Percentiles rank a stretch among this genome's conserved stretches.
Evolutionary conservation across 2,113 vertebrate genomes (phyloP).

Genomic region (Regulus satrapa): DNA sequence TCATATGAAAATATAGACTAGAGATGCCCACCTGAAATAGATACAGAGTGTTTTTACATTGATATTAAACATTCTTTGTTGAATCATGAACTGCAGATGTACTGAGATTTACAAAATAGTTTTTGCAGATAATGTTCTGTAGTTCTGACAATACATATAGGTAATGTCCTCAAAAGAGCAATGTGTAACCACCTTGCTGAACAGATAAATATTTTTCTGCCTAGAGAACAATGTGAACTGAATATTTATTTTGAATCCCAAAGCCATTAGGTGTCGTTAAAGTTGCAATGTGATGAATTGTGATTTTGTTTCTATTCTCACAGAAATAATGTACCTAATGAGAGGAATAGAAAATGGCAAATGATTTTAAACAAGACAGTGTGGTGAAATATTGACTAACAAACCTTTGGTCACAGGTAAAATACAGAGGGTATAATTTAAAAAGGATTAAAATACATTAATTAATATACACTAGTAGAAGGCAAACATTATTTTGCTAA

Average conservation of each 20-base stretch:
- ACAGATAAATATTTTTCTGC: not conserved
- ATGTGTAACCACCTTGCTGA: not conserved
- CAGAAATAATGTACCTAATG: not conserved
- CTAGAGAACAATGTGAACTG: not conserved
- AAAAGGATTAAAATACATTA: not conserved
- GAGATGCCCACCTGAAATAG: not conserved
- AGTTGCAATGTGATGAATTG: not conserved
- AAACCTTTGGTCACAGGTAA: not conserved
- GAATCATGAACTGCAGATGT: not conserved
- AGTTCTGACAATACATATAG: not conserved
- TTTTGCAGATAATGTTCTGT: not conserved
- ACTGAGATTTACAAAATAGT: not conserved
- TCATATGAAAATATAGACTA: not conserved
- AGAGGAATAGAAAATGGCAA: not conserved
- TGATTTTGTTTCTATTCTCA: not conserved
- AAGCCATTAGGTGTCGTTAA: not conserved
- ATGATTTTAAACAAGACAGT: not conserved
- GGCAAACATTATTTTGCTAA: not conserved
- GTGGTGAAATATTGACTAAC: not conserved
- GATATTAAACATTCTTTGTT: not conserved
- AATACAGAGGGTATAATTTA: not conserved
- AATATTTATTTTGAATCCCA: not conserved
- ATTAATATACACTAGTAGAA: not conserved
- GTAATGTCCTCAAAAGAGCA: not conserved
- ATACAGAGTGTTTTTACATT: accelerated